Evolutionary conservation across 2,113 vertebrate species (phyloP).

Genomic region (Sinocyclocheilus anophthalmus): DNA sequence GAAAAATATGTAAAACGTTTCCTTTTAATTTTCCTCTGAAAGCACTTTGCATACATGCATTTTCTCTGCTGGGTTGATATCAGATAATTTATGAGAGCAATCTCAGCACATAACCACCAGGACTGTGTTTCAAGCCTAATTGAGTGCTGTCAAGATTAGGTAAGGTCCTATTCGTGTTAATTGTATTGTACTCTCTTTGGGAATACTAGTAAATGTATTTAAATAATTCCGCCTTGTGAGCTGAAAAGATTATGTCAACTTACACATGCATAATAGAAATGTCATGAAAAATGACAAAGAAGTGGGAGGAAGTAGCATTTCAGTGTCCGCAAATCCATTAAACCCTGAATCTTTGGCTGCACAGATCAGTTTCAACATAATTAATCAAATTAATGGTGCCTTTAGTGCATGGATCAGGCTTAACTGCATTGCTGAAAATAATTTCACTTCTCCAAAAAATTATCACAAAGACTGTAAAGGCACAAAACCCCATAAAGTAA

Average conservation of each 20-base stretch:
- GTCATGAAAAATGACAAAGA: conserved; percentile 75
- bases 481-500: background rate
- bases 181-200: conserved; percentile 87
- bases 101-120: conserved; percentile 77
- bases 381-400: background rate
- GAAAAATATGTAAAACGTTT: conserved; percentile 90
- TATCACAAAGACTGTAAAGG: background rate
- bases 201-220: conserved; percentile 79
- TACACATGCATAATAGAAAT: conserved; percentile 74
- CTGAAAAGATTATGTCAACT: conserved; percentile 72
- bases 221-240: conserved; percentile 72
- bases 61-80: conserved; percentile 73
- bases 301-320: conserved; percentile 54
- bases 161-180: conserved; percentile 91
- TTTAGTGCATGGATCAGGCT: background rate
- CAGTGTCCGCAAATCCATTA: conserved; percentile 45
- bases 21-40: conserved; percentile 83
- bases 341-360: background rate
- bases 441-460: background rate
- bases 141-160: conserved; percentile 90
- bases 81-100: conserved; percentile 90
- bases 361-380: conserved; percentile 6
- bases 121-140: conserved; percentile 84
- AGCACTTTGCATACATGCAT: conserved; percentile 79
- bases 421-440: background rate